Base-by-base conservation (phyloP, 2,113 vertebrate species). In the Passerina amoena region DNA sequence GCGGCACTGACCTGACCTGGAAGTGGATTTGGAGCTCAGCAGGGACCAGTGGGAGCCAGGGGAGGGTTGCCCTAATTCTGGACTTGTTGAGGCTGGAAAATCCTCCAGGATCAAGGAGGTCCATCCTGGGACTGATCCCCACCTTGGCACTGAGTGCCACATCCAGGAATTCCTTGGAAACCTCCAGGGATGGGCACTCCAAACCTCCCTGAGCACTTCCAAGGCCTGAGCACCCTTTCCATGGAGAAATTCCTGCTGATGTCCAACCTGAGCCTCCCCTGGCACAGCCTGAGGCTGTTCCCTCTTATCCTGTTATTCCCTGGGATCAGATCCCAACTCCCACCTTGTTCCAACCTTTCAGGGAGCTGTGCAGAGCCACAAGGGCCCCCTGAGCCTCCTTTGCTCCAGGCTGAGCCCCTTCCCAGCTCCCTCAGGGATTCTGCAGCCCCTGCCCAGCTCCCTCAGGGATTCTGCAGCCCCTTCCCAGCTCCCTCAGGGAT, bases 81-180 rank as follows among this genome's bases (percentile, higher is more conserved):
- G 51, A 66, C 40, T 66, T 42, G 20, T 1, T 57, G 42, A 28
- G 28, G 15, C 1, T 57, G 60, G 50, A 65, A 75, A 75, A 75
- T 33, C 27, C 18, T 56, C 15, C 19, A 4, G n/a, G 60, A 28
- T 40, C 9, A 7, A 45, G 20, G 44, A 45, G 44, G 12, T 10
- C 23, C n/a, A 19, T 2, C 0, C 33, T 54, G 59, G 3, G 48
- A 3, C 2, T 0, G 1, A 61, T 71, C 4, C 16, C 25, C 38
- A 11, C 11, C 38, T 7, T 3, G 4, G 27, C 13, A 14, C 81
- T 4, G 27, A 54, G 57, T 3, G 17, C 4, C 17, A 22, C 33
- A 6, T 10, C 33, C 57, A 27, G 57, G 48, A 14, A 23, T 64
- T 64, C 47, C 38, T 18, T 9, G 33, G 38, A 4, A 6, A 31